phyloP scores from a whole-genome alignment of 2,888 invertebrate genomes.

The Netelia fuscicornis region DNA sequence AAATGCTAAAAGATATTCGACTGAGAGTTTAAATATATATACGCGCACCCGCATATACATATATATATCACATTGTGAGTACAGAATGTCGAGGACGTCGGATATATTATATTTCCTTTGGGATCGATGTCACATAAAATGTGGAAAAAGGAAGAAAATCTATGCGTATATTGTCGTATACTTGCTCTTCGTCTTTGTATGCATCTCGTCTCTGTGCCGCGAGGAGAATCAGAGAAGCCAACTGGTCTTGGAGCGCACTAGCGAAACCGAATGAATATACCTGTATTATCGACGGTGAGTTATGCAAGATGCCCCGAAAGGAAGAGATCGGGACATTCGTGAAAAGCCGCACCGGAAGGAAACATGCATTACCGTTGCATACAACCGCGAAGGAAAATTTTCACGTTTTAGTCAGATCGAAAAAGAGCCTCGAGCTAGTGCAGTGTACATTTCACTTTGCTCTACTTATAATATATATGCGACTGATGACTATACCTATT shows the following conservation, averaged over 20 bases:
- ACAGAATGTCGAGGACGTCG: slow-evolving; percentile 18
- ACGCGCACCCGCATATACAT: not conserved
- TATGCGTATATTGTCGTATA: too few relatives aligned
- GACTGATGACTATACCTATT: not conserved
- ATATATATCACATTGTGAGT: not conserved
- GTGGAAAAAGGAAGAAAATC: slow-evolving; percentile 55
- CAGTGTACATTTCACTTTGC: not conserved
- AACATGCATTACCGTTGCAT: slow-evolving; percentile 37
- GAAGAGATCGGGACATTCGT: slow-evolving; percentile 17
- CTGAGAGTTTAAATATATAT: not conserved
- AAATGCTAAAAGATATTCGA: too few relatives aligned
- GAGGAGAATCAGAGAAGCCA: slow-evolving; percentile 16
- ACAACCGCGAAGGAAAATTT: slow-evolving; percentile 44
- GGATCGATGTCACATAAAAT: slow-evolving; percentile 71
- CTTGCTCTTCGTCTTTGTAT: too few relatives aligned
- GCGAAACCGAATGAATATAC: slow-evolving; percentile 62
- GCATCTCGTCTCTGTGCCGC: not conserved
- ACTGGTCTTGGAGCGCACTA: slow-evolving; percentile 18
- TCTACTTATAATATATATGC: not conserved
- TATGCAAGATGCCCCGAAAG: slow-evolving; percentile 33
- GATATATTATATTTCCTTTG: slow-evolving; percentile 68
- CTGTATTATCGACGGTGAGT: slow-evolving; percentile 58
- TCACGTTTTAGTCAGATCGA: slow-evolving; percentile 29
- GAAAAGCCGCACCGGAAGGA: slow-evolving; percentile 49
- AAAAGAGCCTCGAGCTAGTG: not conserved